Evolutionary conservation across 2,888 invertebrate species (phyloP), one percentile per base, ranked within the genome.

Genomic region (Gnatocerus cornutus): DNA sequence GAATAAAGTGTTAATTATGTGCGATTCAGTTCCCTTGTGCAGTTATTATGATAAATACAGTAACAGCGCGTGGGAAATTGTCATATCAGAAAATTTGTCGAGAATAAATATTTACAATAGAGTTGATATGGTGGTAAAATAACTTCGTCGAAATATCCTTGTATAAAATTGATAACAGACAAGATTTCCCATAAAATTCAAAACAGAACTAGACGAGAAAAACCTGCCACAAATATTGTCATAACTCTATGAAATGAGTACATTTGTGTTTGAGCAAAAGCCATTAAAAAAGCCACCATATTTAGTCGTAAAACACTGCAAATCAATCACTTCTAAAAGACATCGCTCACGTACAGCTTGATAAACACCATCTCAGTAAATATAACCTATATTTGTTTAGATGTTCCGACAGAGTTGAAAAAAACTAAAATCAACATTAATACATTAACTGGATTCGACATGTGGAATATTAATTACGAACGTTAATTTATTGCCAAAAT

Each of bases 361-460:
- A 62, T 56, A 72, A 70, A 62, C 33, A 63, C 39, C 59, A 56
- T 58, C 67, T 69, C 33, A 21, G 59, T 67, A 72, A 72, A 72
- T 65, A 68, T 71, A 72, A 68, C 72, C 71, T 65, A 72, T 74
- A 73, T 74, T 74, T 72, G 66, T 70, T 65, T 65, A 73, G 71
- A 64, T 73, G 69, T 66, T 62, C 59, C 46, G 45, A 59, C 59
- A 59, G 6, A 27, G 45, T 33, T 29, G 59, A 59, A 59, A 55
- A 59, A 59, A 43, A 56, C 16, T 45, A 59, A 59, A 59, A 59
- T 46, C 59, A 59, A 59, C 59, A 59, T 14, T 29, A 30, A 46
- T 56, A 46, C 59, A 46, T 59, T 59, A 29, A 59, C 59, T n/a
- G 56, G 41, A 56, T 56, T 43, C 10, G 41, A 56, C 9, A 41